Percentiles rank a stretch among this genome's conserved stretches.
phyloP scores from a whole-genome alignment of 2,888 invertebrate species.

The Poecilobothrus nobilitatus region DNA sequence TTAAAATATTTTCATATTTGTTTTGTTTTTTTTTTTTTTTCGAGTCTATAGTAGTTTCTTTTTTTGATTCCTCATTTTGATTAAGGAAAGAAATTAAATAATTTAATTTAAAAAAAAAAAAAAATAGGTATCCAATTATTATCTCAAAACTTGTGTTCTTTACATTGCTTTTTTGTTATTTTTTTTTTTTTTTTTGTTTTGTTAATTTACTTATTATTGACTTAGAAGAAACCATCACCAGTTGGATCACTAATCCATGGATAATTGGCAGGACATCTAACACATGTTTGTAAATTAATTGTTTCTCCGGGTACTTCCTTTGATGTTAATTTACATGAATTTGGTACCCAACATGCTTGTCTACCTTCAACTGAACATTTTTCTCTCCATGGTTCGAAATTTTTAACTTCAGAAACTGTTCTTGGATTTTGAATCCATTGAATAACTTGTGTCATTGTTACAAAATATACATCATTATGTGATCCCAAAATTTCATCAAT shows the following conservation, averaged over 20 bases:
- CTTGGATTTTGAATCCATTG: slow-evolving; percentile 93
- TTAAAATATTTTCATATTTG: neutral
- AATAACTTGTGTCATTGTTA: slow-evolving; percentile 92
- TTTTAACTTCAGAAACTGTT: slow-evolving; percentile 74
- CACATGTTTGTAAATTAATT: slow-evolving; percentile 85
- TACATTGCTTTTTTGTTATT: neutral
- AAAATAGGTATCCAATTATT: neutral
- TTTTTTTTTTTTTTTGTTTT: neutral
- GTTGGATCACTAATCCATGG: slow-evolving; percentile 90
- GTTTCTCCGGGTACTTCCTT: slow-evolving; percentile 93
- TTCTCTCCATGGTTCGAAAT: slow-evolving; percentile 91
- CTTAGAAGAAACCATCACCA: slow-evolving; percentile 67
- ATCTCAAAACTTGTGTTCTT: neutral
- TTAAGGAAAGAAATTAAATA: neutral
- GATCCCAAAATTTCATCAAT: slow-evolving; percentile 77
- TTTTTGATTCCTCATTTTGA: neutral
- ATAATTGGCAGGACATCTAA: slow-evolving; percentile 88
- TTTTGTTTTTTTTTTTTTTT: neutral
- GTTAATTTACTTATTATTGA: slow-evolving; percentile 33
- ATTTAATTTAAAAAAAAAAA: neutral
- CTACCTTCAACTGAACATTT: slow-evolving; percentile 81
- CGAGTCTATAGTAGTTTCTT: neutral
- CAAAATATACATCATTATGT: slow-evolving; percentile 87
- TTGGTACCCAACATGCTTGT: slow-evolving; percentile 80
- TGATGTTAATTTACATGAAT: slow-evolving; percentile 82